Conservation (phyloP, 2,797 vertebrate species). For the Thunnus albacares region DNA sequence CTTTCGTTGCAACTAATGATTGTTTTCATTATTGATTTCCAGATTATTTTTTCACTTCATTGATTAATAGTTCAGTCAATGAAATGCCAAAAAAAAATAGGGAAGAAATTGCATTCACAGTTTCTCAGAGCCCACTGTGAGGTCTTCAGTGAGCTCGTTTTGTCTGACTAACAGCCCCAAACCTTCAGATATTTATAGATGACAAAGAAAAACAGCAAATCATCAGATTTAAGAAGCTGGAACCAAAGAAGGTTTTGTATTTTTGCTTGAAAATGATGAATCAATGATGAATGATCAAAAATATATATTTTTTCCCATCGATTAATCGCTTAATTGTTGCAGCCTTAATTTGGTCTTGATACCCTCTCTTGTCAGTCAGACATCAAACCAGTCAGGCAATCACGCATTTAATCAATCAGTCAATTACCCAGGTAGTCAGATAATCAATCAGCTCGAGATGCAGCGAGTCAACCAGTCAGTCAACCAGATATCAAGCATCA, state of each 20-base stretch:
- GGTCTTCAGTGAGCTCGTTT: too few species aligned
- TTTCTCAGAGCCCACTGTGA: too few species aligned
- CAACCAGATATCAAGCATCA: slow-evolving; percentile 33
- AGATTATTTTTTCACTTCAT: not conserved
- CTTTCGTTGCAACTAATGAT: not conserved
- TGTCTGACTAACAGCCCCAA: too few species aligned
- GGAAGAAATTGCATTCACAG: too few species aligned
- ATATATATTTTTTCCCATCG: not conserved
- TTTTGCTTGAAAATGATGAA: not conserved
- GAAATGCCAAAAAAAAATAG: not conserved
- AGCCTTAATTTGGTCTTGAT: not conserved
- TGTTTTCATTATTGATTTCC: too few species aligned
- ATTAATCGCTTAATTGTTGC: not conserved
- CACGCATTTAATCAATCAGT: slow-evolving; percentile 68
- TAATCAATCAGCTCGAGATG: slow-evolving; percentile 54
- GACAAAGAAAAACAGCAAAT: too few species aligned
- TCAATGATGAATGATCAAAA: not conserved
- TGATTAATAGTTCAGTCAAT: not conserved
- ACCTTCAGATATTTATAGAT: not conserved
- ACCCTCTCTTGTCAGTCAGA: slow-evolving; percentile 37
- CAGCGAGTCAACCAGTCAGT: slow-evolving; percentile 31
- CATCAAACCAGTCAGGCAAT: slow-evolving; percentile 34
- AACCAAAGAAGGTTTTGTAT: too few species aligned
- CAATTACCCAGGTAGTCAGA: slow-evolving; percentile 51
- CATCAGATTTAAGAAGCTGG: too few species aligned